Conservation (phyloP, 2,888 invertebrate genomes). For the Baccha elongata region DNA sequence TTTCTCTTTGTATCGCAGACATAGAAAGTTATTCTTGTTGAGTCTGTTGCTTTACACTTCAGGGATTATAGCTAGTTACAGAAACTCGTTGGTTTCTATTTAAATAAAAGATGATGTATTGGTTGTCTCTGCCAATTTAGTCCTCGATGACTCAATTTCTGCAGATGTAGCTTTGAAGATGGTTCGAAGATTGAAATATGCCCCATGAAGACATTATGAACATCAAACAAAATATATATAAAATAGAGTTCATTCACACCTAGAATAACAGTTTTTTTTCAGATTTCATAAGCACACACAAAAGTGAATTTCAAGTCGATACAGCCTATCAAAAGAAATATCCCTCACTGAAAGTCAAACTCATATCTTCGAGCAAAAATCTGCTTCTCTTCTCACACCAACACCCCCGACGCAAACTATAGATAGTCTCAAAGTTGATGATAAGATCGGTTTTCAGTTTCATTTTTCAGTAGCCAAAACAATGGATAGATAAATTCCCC, state of each 20-base stretch:
- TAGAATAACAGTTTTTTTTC: not conserved
- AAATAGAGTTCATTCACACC: not conserved
- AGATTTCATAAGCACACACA: not conserved
- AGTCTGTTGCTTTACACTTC: too few species aligned
- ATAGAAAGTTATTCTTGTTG: too few species aligned
- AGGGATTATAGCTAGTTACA: too few species aligned
- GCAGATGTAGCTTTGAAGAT: too few species aligned
- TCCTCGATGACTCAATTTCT: too few species aligned
- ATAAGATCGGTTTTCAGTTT: conserved; percentile 71
- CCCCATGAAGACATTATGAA: too few species aligned
- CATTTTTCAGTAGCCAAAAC: conserved; percentile 73
- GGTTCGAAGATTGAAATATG: too few species aligned
- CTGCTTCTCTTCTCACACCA: conserved; percentile 2
- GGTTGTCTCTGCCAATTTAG: too few species aligned
- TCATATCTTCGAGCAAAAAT: not conserved
- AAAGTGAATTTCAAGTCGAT: not conserved
- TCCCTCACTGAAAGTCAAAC: not conserved
- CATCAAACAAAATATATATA: not conserved
- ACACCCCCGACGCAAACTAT: not conserved
- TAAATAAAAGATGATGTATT: too few species aligned
- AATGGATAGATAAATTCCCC: conserved; percentile 73
- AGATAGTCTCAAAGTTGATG: conserved; percentile 35
- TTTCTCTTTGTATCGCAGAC: too few species aligned
- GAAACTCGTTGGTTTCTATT: too few species aligned
- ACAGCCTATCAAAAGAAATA: not conserved